phyloP scores from a whole-genome alignment of 2,113 vertebrate species.

The Nettapus auritus region DNA sequence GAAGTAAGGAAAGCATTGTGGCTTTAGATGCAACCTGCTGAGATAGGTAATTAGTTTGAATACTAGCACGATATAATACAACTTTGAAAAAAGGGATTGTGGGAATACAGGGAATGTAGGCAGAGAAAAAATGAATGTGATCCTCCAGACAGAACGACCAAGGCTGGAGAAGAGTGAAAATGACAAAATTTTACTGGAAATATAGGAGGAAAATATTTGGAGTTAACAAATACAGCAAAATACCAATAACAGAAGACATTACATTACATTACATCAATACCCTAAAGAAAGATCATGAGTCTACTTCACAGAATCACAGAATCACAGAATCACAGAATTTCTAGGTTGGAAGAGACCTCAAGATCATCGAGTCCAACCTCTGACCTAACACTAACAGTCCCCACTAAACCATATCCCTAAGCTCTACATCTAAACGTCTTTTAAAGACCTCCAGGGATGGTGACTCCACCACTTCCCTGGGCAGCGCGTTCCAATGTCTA shows the following conservation, averaged over 20 bases:
- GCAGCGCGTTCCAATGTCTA: too few species aligned
- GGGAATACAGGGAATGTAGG: background rate
- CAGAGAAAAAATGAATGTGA: background rate
- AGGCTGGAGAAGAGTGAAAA: background rate
- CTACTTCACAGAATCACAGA: too few species aligned
- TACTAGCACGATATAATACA: background rate
- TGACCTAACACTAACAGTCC: too few species aligned
- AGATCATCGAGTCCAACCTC: too few species aligned
- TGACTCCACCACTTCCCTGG: too few species aligned
- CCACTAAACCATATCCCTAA: too few species aligned
- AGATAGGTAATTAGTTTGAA: slow-evolving; percentile 4
- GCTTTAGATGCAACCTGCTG: background rate
- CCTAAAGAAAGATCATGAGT: background rate
- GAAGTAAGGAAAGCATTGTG: background rate
- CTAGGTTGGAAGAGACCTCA: too few species aligned
- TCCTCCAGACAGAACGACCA: background rate
- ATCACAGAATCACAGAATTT: too few species aligned
- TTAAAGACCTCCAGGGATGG: too few species aligned
- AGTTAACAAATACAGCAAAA: background rate
- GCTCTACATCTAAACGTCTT: too few species aligned
- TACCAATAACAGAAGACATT: background rate
- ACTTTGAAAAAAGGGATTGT: background rate
- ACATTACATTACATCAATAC: background rate
- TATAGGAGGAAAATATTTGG: background rate
- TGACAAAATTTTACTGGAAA: background rate